Evolutionary conservation across 2,797 vertebrate genomes (phyloP).

Genomic region (Oreochromis mossambicus): DNA sequence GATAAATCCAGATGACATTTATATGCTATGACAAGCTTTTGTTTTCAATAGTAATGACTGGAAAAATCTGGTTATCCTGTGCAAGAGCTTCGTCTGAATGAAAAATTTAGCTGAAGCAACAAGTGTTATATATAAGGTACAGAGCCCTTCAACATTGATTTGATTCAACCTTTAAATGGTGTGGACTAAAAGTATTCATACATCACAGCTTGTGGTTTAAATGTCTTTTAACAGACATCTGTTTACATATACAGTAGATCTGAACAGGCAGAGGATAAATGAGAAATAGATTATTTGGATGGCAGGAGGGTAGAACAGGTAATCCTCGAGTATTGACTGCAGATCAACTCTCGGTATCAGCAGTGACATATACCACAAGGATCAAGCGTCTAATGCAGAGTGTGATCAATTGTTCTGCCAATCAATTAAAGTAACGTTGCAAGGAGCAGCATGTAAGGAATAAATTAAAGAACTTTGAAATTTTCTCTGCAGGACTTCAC

Average conservation of each 20-base stretch:
- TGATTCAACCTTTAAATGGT: neutral
- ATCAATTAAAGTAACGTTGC: slow-evolving; percentile 25
- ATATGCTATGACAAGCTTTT: neutral
- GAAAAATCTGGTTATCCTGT: neutral
- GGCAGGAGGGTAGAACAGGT: neutral
- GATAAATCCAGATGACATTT: neutral
- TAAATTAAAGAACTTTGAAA: slow-evolving; percentile 15
- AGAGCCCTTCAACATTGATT: neutral
- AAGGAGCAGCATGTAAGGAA: neutral
- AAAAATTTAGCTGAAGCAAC: neutral
- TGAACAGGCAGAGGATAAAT: neutral
- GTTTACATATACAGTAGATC: neutral
- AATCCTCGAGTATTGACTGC: neutral
- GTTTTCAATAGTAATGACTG: neutral
- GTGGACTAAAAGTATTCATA: neutral
- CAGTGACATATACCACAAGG: neutral
- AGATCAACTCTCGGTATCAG: neutral
- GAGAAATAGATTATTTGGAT: neutral
- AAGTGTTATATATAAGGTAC: neutral
- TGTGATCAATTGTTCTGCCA: neutral
- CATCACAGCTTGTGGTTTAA: neutral
- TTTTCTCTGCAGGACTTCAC: slow-evolving; percentile 13
- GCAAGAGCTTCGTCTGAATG: neutral
- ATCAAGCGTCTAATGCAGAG: neutral
- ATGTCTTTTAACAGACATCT: neutral